These are phyloP conservation scores for Episyrphus balteatus DNA, from an alignment of 1,140 invertebrate genomes.

Conservation along the genomic window DNA sequence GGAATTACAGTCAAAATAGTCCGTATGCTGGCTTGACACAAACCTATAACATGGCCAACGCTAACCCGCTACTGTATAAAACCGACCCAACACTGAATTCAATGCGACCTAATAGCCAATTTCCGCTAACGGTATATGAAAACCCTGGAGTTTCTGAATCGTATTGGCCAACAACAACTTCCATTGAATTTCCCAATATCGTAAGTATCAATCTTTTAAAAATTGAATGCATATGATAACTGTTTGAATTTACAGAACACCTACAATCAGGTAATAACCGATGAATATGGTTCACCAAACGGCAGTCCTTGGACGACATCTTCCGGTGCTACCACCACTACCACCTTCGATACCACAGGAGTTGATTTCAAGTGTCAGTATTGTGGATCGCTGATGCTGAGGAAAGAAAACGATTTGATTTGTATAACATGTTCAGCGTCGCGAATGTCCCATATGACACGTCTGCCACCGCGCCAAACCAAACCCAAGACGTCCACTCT, in stretches of 20 bases:
- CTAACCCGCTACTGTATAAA: conserved; percentile 19
- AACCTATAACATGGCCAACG: conserved; percentile 5
- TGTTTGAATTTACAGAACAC: too few species aligned
- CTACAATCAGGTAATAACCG: background rate
- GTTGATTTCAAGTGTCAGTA: conserved; percentile 13
- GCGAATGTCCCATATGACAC: conserved; percentile 4
- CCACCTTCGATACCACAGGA: background rate
- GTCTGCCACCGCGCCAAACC: conserved; percentile 21
- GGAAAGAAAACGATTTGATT: conserved; percentile 17
- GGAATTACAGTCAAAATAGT: conserved; percentile 26
- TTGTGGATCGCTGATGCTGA: conserved; percentile 15
- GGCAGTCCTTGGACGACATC: background rate
- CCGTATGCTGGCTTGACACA: too few species aligned
- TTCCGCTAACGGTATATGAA: conserved; percentile 3
- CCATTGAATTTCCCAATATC: too few species aligned
- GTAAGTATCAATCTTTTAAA: too few species aligned
- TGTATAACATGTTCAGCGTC: conserved; percentile 13
- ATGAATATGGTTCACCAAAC: background rate
- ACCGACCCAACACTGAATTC: conserved; percentile 22
- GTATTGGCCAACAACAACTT: too few species aligned
- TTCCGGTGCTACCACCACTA: background rate
- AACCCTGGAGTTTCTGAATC: too few species aligned
- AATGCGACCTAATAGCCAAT: conserved; percentile 16
- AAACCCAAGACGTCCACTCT: conserved; percentile 25
- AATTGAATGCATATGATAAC: too few species aligned